Base-by-base conservation (phyloP, 1,140 invertebrate species). In the Spodoptera litura region DNA sequence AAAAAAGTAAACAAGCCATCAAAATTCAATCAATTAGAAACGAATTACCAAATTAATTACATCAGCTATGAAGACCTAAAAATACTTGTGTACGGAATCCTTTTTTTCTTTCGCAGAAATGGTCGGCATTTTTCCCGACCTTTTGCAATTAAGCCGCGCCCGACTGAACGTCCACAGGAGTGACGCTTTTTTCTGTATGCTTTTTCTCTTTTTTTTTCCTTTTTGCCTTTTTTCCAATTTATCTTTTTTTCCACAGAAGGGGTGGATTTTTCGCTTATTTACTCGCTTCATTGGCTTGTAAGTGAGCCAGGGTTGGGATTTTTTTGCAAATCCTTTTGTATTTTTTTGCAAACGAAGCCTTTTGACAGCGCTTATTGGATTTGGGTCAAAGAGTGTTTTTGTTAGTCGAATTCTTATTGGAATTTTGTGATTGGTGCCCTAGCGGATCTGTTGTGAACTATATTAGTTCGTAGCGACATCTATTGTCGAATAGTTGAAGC, bases 231-330 rank as follows among this genome's bases (percentile, higher is more conserved):
- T 92, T 91, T 89, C 87, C 84, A 88, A 88, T 91, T 92, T 89
- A 88, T 88, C 88, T 88, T 90, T 93, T 93, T 94, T 94, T 91
- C 91, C 91, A 92, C 90, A 89, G 81, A 71, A 85, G 84, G 84
- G 91, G 88, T 87, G 89, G 91, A 94, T 94, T 94, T 93, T 93
- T 93, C 91, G 91, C 91, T 92, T 94, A 92, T 94, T 94, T 91
- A 89, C 91, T 88, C 90, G 91, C 92, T 92, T 94, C 92, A 93
- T 94, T 94, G 91, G 91, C 91, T 92, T 86, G 89, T 90, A 94
- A 94, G 90, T 90, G 92, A 92, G 89, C 92, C 89, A 90, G 90
- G 80, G 89, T 90, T 87, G 85, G 81, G 83, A 80, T 81, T 56
- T 89, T 92, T 85, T 89, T 44, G 38, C 38, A 84, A 78, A 68